Base-by-base conservation (phyloP, 2,888 invertebrate species). In the Criorhina ranunculi region DNA sequence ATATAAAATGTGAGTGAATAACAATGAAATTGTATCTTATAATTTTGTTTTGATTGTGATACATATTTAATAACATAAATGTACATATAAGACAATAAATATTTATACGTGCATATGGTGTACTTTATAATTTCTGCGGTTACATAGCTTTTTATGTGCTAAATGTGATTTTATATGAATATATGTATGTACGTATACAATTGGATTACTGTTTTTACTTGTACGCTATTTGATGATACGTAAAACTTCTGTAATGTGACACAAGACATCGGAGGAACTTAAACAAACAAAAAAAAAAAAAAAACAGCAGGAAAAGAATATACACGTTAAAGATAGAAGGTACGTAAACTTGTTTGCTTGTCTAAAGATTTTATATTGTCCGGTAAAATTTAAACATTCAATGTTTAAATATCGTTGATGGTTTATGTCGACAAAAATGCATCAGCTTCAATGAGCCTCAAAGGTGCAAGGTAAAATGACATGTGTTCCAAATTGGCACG, bases 61-160 rank as follows among this genome's bases (percentile, higher is more conserved):
- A 67, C 35, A 31, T 62, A 12, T 15, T 19, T 76, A 62, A n/a
- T n/a, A 42, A 53, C 2, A 17, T 9, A 51, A 59, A 77, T 46
- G 12, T 35, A 55, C 55, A 37, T 33, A 40, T 42, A 44, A 59
- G 19, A 9, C 60, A 19, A 55, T 51, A 31, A 12, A 51, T 29
- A 49, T 29, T 55, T 75, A 6, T 59, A 40, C 12, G 44, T 53
- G 19, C 35, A 40, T 46, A 51, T 53, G 17, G 46, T 77, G 29
- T 59, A 53, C n/a, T 44, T 9, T 75, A 19, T 24, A 37, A 46
- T 59, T 82, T 66, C 17, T 82, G 78, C 49, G 78, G 77, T 77
- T 59, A 11, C 60, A 31, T 55, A 55, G 53, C 17, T 55, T 73
- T 29, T 37, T 40, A 19, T 53, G 40, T 62, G 46, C 37, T 40